phyloP scores from a whole-genome alignment of 2,797 vertebrate species.

The Pterois miles region DNA sequence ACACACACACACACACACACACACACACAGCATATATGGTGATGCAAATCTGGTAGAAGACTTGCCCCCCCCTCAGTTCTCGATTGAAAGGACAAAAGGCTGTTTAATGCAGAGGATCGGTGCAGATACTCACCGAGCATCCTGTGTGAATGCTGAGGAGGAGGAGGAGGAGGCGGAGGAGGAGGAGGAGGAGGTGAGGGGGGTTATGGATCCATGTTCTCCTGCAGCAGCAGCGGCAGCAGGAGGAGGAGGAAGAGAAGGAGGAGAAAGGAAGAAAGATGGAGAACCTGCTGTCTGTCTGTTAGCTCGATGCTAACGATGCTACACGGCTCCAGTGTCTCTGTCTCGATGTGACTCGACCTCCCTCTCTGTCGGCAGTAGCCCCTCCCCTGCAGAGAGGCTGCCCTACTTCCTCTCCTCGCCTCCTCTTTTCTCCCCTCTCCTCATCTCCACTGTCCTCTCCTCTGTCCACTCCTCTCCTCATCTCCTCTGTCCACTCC shows the following conservation, averaged over 20 bases:
- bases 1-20: slow-evolving; percentile 11
- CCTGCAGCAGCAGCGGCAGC: slow-evolving; percentile 42
- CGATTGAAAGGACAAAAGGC: slow-evolving; percentile 68
- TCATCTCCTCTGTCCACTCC: not conserved
- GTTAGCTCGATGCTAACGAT: slow-evolving; percentile 46
- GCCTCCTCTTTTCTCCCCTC: not conserved
- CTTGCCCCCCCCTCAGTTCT: no score
- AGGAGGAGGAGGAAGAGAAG: slow-evolving; percentile 31
- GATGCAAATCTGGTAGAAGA: no score
- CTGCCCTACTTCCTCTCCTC: slow-evolving; percentile 67
- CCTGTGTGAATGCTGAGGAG: slow-evolving; percentile 55
- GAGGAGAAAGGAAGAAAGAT: slow-evolving; percentile 39
- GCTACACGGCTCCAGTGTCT: slow-evolving; percentile 24
- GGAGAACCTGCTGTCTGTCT: slow-evolving; percentile 44
- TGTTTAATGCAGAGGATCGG: slow-evolving; percentile 35
- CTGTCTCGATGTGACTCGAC: slow-evolving; percentile 43
- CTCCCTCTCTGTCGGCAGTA: slow-evolving; percentile 40
- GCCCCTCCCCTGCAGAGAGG: slow-evolving; percentile 73
- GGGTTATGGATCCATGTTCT: slow-evolving; percentile 47
- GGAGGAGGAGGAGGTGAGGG: not conserved
- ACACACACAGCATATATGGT: slow-evolving; percentile 29
- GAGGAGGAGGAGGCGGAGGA: slow-evolving; percentile 35
- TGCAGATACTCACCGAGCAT: slow-evolving; percentile 78
- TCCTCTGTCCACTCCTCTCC: not conserved
- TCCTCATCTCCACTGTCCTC: not conserved